Percentiles rank a stretch among this genome's conserved stretches.
phyloP scores from a whole-genome alignment of 2,888 invertebrate species.

The Apamea sordens region DNA sequence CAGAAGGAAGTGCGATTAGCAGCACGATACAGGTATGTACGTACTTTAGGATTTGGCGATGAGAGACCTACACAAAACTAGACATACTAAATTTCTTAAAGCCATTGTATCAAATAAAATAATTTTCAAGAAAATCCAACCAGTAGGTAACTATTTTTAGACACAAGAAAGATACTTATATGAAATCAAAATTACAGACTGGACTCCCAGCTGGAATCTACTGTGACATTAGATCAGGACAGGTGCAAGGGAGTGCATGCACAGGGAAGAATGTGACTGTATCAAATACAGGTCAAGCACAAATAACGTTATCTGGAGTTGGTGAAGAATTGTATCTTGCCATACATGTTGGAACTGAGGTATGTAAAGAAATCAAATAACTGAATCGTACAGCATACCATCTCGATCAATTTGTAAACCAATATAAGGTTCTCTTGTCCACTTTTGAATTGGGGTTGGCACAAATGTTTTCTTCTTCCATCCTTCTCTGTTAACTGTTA shows the following conservation, averaged over 20 bases:
- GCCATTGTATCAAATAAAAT: no score
- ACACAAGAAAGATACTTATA: not conserved
- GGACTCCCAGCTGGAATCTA: constrained; percentile 93
- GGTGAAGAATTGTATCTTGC: constrained; percentile 92
- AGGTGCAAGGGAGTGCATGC: constrained; percentile 85
- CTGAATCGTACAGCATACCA: not conserved
- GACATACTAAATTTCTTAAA: constrained; percentile 20
- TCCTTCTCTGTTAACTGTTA: no score
- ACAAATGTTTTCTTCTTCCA: not conserved
- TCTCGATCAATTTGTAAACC: not conserved
- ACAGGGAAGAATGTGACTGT: constrained; percentile 91
- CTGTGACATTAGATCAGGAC: constrained; percentile 94
- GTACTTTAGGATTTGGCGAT: not conserved
- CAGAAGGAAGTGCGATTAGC: constrained; percentile 89
- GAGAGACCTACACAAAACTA: not conserved
- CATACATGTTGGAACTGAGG: constrained; percentile 88
- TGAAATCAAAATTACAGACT: constrained; percentile 80
- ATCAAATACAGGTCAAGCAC: constrained; percentile 85
- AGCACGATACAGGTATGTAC: constrained; percentile 87
- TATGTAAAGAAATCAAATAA: constrained; percentile 53
- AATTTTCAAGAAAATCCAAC: no score
- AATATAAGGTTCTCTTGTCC: not conserved
- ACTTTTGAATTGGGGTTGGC: not conserved
- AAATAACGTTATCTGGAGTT: constrained; percentile 85
- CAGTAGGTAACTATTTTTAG: no score